Evolutionary conservation across 2,797 vertebrate genomes (phyloP), one percentile per base, ranked within the genome.

Genomic region (Myripristis murdjan): DNA sequence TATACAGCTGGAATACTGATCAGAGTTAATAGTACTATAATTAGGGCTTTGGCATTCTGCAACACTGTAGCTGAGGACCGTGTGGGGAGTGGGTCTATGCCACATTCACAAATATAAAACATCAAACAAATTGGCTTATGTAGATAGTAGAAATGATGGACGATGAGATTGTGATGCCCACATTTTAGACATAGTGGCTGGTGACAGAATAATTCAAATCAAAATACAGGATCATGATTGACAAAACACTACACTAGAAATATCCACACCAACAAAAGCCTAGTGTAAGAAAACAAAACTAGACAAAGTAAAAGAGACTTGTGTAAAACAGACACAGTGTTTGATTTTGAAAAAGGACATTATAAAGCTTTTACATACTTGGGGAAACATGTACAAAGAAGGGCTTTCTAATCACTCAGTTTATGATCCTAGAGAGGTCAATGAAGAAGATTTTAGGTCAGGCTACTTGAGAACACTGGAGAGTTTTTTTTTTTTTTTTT

Each of bases 11-110:
- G 8, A 53, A 61, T 56, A 62, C 28, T 52, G 61, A 48, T 71
- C 41, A 18, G n/a, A n/a, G 44, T 43, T 26, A 56, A 48, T 14
- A 70, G 31, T 5, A 73, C 43, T 46, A 64, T 28, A 52, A 52
- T 51, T 16, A 24, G 76, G 79, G 67, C 82, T 89, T 90, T 89
- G 89, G 85, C 82, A 73, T 84, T 80, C 46, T 58, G 78, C 64
- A 63, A 82, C 76, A 79, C 66, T 52, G 22, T 64, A 77, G 61
- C 59, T 39, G 39, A 69, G 57, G 56, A 64, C 46, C 43, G 23
- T 51, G 15, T 48, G 52, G 64, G 73, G 18, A 20, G 15, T 9
- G 47, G 55, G 33, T 68, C 51, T 43, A 64, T 77, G 68, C 66
- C 77, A 82, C 79, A 58, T 73, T 82, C 73, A 84, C 70, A 76